These are phyloP conservation scores for Proisotoma minuta DNA, from an alignment of 2,888 invertebrate species.

Conservation along the genomic window DNA sequence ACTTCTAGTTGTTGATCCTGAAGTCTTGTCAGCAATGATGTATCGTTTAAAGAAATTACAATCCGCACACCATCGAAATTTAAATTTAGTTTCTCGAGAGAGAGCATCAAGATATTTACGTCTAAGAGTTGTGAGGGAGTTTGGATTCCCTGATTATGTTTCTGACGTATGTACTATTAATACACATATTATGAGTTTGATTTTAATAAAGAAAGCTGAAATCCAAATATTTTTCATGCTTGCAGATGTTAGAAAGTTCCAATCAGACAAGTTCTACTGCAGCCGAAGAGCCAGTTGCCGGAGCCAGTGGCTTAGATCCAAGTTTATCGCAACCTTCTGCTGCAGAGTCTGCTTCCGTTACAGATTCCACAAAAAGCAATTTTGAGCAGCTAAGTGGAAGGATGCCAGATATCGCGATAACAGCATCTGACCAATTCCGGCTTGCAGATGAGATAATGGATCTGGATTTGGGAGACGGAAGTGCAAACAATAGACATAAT, in stretches of 20 bases:
- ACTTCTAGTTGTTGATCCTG: slow-evolving; percentile 66
- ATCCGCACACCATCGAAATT: slow-evolving; percentile 73
- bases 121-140: slow-evolving; percentile 85
- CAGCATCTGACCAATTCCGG: slow-evolving; percentile 15
- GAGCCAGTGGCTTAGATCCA: slow-evolving; percentile 4
- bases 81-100: slow-evolving; percentile 69
- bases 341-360: neutral
- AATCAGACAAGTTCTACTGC: neutral
- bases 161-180: slow-evolving; percentile 61
- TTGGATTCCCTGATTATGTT: slow-evolving; percentile 84
- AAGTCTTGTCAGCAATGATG: slow-evolving; percentile 71
- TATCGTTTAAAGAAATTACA: slow-evolving; percentile 79
- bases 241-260: slow-evolving; percentile 6
- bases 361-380: neutral
- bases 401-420: slow-evolving; percentile 24
- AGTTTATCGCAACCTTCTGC: neutral
- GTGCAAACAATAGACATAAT: neutral
- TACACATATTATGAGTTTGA: neutral
- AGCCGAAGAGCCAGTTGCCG: neutral
- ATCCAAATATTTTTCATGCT: neutral
- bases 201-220: neutral
- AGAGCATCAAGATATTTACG: slow-evolving; percentile 74
- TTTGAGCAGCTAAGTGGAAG: slow-evolving; percentile 20
- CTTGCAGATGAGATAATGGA: slow-evolving; percentile 21
- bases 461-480: slow-evolving; percentile 22